Base-by-base conservation (phyloP, 1,140 invertebrate genomes). In the Melitaea cinxia region DNA sequence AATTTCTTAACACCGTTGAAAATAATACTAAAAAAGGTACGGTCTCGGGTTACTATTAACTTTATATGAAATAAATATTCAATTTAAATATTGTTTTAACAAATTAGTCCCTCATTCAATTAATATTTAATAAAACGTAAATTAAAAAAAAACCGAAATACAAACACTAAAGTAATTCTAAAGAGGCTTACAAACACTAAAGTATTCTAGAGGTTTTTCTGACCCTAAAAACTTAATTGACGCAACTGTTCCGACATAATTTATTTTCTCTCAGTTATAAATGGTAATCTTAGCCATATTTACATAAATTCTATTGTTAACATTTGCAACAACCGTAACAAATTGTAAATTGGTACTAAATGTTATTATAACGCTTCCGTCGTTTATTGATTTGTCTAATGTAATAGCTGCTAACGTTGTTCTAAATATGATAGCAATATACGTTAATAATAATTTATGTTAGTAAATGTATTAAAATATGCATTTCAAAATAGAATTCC, bases 81-180 rank as follows among this genome's bases (percentile, higher is more conserved):
- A n/a, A n/a, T n/a, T n/a, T n/a, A 28, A 28, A 28, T 4, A 7
- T 3, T 4, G 26, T 28, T 4, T 4, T 28, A 28, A 3, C 7
- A 28, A 28, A 28, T 3, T 28, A 4, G 7, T 7, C 3, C 7
- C 12, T 33, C 7, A 33, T 33, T 33, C 10, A 50, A 26, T 1
- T 0, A 50, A 50, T 50, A 50, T 1, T 14, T 30, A 23, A 28
- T 35, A 57, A 57, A 39, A 21, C 56, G 33, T n/a, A 24, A 58
- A 30, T 17, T 6, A 23, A 28, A 58, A 17, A 17, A 6, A 17
- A 15, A 42, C 14, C 14, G 37, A 42, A 42, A 42, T 42, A 42
- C 3, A 42, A 19, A 42, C 12, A 23, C 14, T 10, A 24, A 61
- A 30, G n/a, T 21, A 24, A 19, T 33, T 53, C 33, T 30, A 53